These are phyloP conservation scores for Drosophila mayaguana DNA, from an alignment of 2,888 invertebrate species.

Conservation along the genomic window DNA sequence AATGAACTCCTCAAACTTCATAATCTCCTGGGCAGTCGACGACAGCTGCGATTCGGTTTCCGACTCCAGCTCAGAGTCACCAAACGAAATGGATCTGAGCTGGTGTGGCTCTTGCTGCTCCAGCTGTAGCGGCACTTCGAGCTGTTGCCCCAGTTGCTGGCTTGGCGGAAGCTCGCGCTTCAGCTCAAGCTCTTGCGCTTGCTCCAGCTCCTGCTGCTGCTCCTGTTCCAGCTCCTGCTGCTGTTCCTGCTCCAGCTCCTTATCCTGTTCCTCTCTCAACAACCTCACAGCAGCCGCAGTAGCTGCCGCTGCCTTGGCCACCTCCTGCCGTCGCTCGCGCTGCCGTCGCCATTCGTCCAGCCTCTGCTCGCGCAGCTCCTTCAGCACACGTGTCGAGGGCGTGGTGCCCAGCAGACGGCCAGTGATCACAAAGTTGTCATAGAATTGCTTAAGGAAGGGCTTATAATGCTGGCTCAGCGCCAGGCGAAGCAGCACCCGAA, in stretches of 20 bases:
- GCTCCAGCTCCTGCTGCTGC: constrained; percentile 23
- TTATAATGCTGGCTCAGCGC: constrained; percentile 83
- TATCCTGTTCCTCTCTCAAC: constrained; percentile 20
- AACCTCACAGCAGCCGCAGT: constrained; percentile 16
- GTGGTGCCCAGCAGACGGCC: constrained; percentile 81
- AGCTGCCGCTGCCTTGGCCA: constrained; percentile 44
- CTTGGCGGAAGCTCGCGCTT: constrained; percentile 8
- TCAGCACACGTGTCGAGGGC: constrained; percentile 79
- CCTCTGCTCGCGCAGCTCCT: constrained; percentile 72
- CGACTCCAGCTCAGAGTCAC: constrained; percentile 82
- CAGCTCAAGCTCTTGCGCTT: background rate
- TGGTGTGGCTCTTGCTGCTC: constrained; percentile 43
- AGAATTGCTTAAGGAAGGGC: constrained; percentile 84
- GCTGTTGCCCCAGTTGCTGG: constrained; percentile 38
- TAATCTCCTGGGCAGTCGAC: constrained; percentile 80
- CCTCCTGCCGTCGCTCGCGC: constrained; percentile 46
- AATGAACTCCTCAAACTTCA: constrained; percentile 83
- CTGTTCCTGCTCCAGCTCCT: constrained; percentile 8
- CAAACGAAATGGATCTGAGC: constrained; percentile 69
- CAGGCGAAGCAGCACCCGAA: constrained; percentile 81
- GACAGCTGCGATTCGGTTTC: constrained; percentile 82
- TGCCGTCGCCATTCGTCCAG: constrained; percentile 77
- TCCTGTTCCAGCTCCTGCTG: constrained; percentile 37
- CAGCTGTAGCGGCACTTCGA: constrained; percentile 42
- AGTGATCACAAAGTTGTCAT: constrained; percentile 81